Base-by-base conservation (phyloP, 2,797 vertebrate genomes). In the Odontamblyopus rebecca region DNA sequence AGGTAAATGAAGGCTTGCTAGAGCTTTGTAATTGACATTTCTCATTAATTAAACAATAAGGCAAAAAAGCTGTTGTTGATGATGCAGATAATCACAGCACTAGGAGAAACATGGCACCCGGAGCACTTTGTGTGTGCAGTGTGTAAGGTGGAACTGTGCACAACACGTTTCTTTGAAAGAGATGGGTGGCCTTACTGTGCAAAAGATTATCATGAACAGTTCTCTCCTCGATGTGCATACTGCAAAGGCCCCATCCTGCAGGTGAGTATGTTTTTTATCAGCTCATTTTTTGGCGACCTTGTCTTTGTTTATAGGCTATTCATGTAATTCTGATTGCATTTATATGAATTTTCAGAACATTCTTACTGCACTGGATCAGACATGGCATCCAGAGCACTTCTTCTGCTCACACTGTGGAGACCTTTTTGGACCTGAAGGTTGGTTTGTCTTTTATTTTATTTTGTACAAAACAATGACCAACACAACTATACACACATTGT, bases 371-470 rank as follows among this genome's bases (percentile, higher is more conserved):
- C 89, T 98, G 93, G 91, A 96, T 86, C 91, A 93, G 82, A 96
- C 93, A 26, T 98, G 97, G 97, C 97, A 98, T 74, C 97, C 97
- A 0, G 96, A 97, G 71, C 96, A 98, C 84, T 98, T 98, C 90
- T 98, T 98, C 93, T 98, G 97, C 1, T 61, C 91, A 66, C 93
- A 94, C 82, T 98, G 97, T 0, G 96, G 97, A 79, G 90, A 88
- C 63, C 83, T 86, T 57, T 98, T 98, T 2, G 95, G 94, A 64
- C 11, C 91, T 5, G 94, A 96, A 0, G 95, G 96, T 98, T 79
- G 95, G 96, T 98, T 79, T 23, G 84, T 69, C 6, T 15, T 54
- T 53, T 51, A 7, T 75, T 72, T 23, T 16, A 51, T 41, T 73
- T 27, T 48, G 44, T 15, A 48, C 32, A 3, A 75, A 68, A 77